Conservation (phyloP, 2,888 invertebrate genomes). For the Marasmarcha lunaedactyla region DNA sequence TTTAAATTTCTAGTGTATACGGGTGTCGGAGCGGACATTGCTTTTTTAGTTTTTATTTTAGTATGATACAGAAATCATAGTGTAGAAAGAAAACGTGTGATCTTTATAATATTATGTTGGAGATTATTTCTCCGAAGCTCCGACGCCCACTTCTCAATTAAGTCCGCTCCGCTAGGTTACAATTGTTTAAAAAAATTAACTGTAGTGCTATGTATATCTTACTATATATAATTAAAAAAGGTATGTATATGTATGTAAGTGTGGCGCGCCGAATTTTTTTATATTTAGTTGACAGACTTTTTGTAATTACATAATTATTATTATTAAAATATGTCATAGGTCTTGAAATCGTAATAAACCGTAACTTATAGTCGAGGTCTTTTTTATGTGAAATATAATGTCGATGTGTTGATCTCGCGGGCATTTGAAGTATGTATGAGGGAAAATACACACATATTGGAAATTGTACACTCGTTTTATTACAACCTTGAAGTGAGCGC, state of each 20-base stretch:
- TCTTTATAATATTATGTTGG: conserved; percentile 8
- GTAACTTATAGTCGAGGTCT: conserved; percentile 46
- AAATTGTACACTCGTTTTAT: conserved; percentile 39
- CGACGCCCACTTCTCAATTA: conserved; percentile 24
- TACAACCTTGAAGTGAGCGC: no score
- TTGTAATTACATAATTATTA: conserved; percentile 64
- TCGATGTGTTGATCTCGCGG: conserved; percentile 56
- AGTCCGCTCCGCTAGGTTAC: conserved; percentile 38
- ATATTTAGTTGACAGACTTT: conserved; percentile 64
- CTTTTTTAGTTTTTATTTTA: conserved; percentile 8
- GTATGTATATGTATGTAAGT: conserved; percentile 58
- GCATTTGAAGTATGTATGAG: conserved; percentile 37
- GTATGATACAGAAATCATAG: conserved; percentile 9
- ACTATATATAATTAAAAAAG: conserved; percentile 31
- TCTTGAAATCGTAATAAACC: conserved; percentile 49
- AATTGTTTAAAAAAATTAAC: conserved; percentile 49
- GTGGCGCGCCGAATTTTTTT: conserved; percentile 49
- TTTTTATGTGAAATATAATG: conserved; percentile 62
- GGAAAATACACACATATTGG: conserved; percentile 63
- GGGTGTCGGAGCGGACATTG: conserved; percentile 18
- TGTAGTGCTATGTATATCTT: conserved; percentile 57
- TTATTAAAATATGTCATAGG: conserved; percentile 48
- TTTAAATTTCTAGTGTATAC: conserved; percentile 33
- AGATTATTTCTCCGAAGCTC: conserved; percentile 16
- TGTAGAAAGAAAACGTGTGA: conserved; percentile 11